phyloP scores from a whole-genome alignment of 2,888 invertebrate genomes.

The Amiota communis region DNA sequence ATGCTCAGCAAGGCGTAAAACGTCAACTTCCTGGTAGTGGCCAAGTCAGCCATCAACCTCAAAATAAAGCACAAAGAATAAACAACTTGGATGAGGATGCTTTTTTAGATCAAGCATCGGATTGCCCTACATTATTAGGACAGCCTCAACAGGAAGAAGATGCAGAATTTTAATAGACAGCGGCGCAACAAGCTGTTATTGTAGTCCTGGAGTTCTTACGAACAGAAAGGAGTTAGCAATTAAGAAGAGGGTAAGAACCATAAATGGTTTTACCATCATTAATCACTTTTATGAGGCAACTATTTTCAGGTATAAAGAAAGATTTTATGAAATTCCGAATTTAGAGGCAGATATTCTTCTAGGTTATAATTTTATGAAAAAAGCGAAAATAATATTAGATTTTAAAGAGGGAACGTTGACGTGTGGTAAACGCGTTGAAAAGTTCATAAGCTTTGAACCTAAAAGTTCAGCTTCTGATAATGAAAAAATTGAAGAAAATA shows the following conservation, averaged over 20 bases:
- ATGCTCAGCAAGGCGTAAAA: background rate
- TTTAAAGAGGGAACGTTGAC: background rate
- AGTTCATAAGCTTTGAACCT: background rate
- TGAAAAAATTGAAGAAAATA: background rate
- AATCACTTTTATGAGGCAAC: background rate
- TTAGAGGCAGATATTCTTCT: background rate
- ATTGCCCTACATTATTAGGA: conserved; percentile 19
- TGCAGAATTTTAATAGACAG: conserved; percentile 11
- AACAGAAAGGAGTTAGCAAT: conserved; percentile 4
- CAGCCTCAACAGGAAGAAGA: background rate
- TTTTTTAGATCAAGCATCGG: conserved; percentile 14
- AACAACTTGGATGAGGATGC: conserved; percentile 15
- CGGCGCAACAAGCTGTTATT: background rate
- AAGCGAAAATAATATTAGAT: background rate
- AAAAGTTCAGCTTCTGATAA: background rate
- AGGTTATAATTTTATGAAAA: background rate
- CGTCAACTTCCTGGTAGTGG: background rate
- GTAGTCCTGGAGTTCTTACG: background rate
- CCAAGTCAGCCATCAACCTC: background rate
- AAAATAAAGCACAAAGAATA: conserved; percentile 17
- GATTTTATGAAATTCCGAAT: background rate
- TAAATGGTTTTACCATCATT: background rate
- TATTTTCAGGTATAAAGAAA: background rate
- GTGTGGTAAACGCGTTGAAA: background rate
- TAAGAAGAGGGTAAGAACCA: background rate